Evolutionary conservation across 1,140 invertebrate species (phyloP).

Genomic region (Trichogramma pretiosum): DNA sequence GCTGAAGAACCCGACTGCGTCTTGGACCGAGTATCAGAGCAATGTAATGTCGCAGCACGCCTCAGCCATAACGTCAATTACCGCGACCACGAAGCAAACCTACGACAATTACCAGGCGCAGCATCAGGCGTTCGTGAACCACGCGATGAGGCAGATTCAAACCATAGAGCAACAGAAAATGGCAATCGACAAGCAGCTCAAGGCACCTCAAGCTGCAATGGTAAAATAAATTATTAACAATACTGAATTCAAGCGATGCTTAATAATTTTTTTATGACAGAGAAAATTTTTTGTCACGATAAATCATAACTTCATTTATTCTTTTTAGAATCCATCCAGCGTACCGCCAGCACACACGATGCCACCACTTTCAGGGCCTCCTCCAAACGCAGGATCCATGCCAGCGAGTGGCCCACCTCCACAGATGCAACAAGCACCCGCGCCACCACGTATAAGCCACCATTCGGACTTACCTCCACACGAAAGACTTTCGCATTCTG

Average conservation of each 20-base stretch:
- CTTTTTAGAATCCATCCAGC: constrained; percentile 18
- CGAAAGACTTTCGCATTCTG: constrained; percentile 22
- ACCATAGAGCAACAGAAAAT: constrained; percentile 72
- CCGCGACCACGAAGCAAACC: constrained; percentile 63
- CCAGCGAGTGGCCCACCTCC: background rate
- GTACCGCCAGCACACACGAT: background rate
- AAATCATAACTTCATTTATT: too few relatives aligned
- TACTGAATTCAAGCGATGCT: too few relatives aligned
- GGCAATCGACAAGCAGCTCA: constrained; percentile 59
- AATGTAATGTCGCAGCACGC: constrained; percentile 71
- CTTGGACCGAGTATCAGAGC: constrained; percentile 77
- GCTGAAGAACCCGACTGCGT: constrained; percentile 66
- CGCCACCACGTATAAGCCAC: background rate
- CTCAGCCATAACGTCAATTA: constrained; percentile 64
- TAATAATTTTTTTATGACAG: too few relatives aligned
- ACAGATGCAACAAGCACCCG: background rate
- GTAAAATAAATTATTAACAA: too few relatives aligned
- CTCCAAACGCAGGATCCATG: background rate
- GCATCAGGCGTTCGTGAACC: constrained; percentile 88
- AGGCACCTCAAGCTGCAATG: constrained; percentile 34
- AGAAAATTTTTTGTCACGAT: too few relatives aligned
- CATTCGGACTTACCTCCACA: background rate
- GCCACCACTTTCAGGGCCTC: background rate
- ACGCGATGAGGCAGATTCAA: constrained; percentile 82
- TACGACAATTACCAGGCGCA: constrained; percentile 83